Evolutionary conservation across 92 coral and sea anemone species (phyloP), one percentile per base, ranked within the genome.

Genomic region (Galaxea fascicularis): DNA sequence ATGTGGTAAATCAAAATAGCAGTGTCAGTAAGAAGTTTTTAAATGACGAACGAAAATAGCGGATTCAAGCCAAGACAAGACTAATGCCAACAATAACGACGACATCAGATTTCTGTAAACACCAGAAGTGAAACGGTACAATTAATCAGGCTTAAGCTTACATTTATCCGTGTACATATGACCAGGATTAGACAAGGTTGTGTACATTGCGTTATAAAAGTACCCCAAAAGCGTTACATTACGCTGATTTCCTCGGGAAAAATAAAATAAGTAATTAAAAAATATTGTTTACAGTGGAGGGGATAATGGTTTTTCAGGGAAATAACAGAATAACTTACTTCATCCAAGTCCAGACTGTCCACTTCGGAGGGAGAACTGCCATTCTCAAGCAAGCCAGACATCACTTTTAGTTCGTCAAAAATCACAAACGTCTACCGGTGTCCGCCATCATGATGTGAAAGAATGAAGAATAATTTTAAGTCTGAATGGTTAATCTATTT

Each of bases 371-470:
- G 75, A 27, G 89, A 89, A 79, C 81, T 65, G 39, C 88, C 85
- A 44, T 65, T 76, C n/a, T 78, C 86, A 53, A 84, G 89, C 86
- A 83, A 65, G 52, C 85, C 73, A 62, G 85, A 84, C 89, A 89
- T 84, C 54, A 71, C 82, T 78, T 84, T 27, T 57, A 59, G 58
- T 49, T 65, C 8, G 28, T 12, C 46, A 39, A 65, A 76, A 79
- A 46, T 52, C 84, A 79, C 14, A 79, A 71, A 75, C 84, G 31
- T 21, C 15, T 9, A 28, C 66, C 66, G 75, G 24, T 17, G 51
- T 71, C 41, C 65, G 75, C 84, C 84, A 79, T n/a, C n/a, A n/a
- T 79, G 60, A 39, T 24, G 75, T 13, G 59, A 52, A 35, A 57
- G 65, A 26, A 51, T 4, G 52, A 44, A 25, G 26, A 1, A 62